Evolutionary conservation across 2,797 vertebrate species (phyloP).

Genomic region (Sphaeramia orbicularis): DNA sequence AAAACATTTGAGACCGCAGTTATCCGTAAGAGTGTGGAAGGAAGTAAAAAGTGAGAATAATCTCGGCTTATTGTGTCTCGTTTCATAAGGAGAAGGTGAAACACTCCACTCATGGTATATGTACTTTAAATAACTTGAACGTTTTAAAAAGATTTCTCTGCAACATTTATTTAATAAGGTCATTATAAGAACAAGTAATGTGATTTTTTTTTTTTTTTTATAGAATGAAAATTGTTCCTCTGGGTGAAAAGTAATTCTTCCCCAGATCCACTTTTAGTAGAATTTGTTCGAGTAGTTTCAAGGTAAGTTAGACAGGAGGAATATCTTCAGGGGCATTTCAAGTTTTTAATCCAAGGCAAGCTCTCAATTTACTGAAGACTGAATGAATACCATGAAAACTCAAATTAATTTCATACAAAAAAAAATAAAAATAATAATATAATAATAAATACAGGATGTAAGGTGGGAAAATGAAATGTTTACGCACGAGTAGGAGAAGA

Average conservation of each 20-base stretch:
- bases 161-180: slow-evolving; percentile 4
- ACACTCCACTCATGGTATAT: not conserved
- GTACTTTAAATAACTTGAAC: not conserved
- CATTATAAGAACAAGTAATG: slow-evolving; percentile 19
- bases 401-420: slow-evolving; percentile 15
- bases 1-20: too few species aligned
- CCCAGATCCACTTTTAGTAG: slow-evolving; percentile 17
- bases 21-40: too few species aligned
- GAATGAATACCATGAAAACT: slow-evolving; percentile 17
- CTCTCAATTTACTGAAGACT: slow-evolving; percentile 13
- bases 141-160: slow-evolving; percentile 3
- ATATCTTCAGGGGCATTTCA: slow-evolving; percentile 21
- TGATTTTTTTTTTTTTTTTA: slow-evolving; percentile 27
- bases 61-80: slow-evolving; percentile 14
- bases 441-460: not conserved
- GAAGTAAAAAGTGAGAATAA: not conserved
- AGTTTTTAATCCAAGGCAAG: slow-evolving; percentile 26
- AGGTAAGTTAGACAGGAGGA: slow-evolving; percentile 26
- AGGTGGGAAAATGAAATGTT: slow-evolving; percentile 1
- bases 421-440: too few species aligned
- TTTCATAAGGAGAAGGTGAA: too few species aligned
- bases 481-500: too few species aligned
- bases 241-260: slow-evolving; percentile 24
- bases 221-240: slow-evolving; percentile 31
- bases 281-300: slow-evolving; percentile 39